These are phyloP conservation scores for Oxyruncus cristatus DNA, from an alignment of 2,113 vertebrate species.

Conservation along the genomic window DNA sequence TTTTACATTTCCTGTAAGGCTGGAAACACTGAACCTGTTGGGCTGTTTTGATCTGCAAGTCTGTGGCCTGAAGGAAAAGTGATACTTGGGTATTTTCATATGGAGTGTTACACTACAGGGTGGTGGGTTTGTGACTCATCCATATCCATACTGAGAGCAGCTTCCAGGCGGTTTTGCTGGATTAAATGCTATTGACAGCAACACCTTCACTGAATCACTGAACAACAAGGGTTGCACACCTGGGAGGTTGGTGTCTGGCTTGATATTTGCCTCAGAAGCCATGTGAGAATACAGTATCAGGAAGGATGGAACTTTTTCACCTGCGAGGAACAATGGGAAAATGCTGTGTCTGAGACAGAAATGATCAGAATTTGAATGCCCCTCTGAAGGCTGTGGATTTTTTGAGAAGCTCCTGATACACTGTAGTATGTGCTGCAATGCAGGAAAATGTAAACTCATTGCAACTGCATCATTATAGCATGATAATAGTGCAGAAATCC, in stretches of 20 bases:
- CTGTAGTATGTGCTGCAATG: not conserved
- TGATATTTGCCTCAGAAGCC: not conserved
- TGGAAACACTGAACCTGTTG: not conserved
- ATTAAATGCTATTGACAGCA: not conserved
- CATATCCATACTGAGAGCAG: not conserved
- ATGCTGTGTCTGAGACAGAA: not conserved
- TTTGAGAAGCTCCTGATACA: not conserved
- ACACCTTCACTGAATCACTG: not conserved
- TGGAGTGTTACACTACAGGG: not conserved
- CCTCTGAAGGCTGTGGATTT: not conserved
- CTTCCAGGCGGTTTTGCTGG: not conserved
- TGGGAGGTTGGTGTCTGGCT: not conserved
- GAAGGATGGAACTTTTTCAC: not conserved
- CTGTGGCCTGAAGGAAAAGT: not conserved
- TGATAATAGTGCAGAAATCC: not conserved
- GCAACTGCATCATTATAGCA: not conserved
- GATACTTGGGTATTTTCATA: not conserved
- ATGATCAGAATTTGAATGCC: not conserved
- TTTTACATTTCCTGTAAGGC: constrained; percentile 12
- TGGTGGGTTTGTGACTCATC: not conserved
- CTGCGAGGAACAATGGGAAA: not conserved
- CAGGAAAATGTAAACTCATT: not conserved
- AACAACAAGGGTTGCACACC: not conserved
- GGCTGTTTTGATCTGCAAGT: not conserved
- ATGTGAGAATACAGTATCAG: not conserved